Evolutionary conservation across 2,888 invertebrate species (phyloP), one percentile per base, ranked within the genome.

Genomic region (Monochamus alternatus): DNA sequence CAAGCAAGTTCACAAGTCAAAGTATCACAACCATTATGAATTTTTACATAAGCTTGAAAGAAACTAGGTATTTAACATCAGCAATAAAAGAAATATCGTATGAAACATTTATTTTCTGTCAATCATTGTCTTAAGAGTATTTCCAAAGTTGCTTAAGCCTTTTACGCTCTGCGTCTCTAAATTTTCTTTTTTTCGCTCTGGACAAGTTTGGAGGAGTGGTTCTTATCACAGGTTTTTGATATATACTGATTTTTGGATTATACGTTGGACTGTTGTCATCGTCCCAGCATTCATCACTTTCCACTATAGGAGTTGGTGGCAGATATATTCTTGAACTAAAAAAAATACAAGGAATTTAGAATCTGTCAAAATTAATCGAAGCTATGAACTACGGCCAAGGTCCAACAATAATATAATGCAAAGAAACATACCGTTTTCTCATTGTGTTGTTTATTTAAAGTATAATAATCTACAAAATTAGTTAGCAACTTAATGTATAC

Each of bases 401-500:
- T 22, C 22, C 22, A 22, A 22, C 22, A 22, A 22, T 22, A 22
- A 22, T 22, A 22, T 22, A 22, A 58, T 58, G 58, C 5, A 58
- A 58, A 58, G 22, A 58, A 58, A 22, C 5, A 38, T 38, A 7
- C 5, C 7, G 38, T 2, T 38, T 38, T 38, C 38, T 38, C 38
- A 38, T 1, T 22, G 22, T 38, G 38, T 5, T 38, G 7, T 38
- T 38, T 38, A 38, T 38, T 38, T 38, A 38, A 4, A 38, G 38
- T 7, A 38, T 38, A 5, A 38, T 38, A 7, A 38, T 38, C 7
- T 38, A 38, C 7, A 38, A 38, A 38, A 38, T 38, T 38, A 38
- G 38, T 5, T 7, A 64, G 8, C 22, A n/a, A 22, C 8, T 69
- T 62, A 32, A 22, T 44, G 12, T 55, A 32, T 51, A n/a, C 80